phyloP scores from a whole-genome alignment of 1,140 invertebrate genomes.

The Ostrea edulis region DNA sequence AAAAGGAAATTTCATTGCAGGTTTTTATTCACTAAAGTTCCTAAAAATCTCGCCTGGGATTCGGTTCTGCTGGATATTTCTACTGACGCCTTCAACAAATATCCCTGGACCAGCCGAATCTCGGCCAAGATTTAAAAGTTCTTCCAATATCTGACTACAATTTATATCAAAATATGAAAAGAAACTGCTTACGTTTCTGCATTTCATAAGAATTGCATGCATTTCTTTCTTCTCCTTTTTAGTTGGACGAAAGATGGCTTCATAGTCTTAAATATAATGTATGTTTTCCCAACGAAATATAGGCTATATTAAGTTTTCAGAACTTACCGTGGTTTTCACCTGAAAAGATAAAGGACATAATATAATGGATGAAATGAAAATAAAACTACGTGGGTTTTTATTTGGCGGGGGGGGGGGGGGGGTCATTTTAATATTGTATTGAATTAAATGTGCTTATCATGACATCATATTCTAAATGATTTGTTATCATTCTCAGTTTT shows the following conservation, averaged over 20 bases:
- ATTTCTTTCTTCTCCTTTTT: not conserved
- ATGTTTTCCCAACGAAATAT: not conserved
- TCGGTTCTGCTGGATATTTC: no score
- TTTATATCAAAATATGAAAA: not conserved
- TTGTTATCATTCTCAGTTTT: no score
- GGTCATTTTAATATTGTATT: not conserved
- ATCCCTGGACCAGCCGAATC: no score
- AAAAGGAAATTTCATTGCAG: no score
- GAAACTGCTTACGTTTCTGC: not conserved
- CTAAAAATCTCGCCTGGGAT: no score
- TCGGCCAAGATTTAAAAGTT: not conserved
- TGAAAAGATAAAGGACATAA: not conserved
- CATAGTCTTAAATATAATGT: not conserved
- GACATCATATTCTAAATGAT: no score
- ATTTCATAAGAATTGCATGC: not conserved
- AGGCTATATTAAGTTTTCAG: not conserved
- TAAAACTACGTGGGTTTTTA: not conserved
- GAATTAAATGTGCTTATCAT: no score
- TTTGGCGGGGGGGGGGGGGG: no score
- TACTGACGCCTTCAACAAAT: no score
- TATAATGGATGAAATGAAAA: not conserved
- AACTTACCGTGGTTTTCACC: conserved; percentile 7
- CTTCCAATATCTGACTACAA: not conserved
- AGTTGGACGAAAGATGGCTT: not conserved
- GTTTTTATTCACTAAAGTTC: no score